Evolutionary conservation across 2,113 vertebrate genomes (phyloP), one percentile per base, ranked within the genome.

Genomic region (Pithys albifrons): DNA sequence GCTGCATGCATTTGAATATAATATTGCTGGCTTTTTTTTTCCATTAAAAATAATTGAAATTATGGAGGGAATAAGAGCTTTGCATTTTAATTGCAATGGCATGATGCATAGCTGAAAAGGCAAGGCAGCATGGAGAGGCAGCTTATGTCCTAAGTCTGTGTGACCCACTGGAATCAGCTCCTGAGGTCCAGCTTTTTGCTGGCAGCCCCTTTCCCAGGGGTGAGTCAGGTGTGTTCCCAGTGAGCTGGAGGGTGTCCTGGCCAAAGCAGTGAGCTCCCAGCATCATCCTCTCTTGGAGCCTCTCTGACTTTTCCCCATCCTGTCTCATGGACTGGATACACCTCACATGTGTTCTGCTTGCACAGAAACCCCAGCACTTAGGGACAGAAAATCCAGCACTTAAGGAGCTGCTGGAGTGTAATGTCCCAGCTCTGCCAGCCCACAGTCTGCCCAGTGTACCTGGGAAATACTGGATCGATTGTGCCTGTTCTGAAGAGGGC

Each of bases 41-140:
- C 78, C 28, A 83, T 92, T 86, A 75, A 90, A 95, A 86, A 48
- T 55, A 80, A 90, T 91, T 80, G 52, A 43, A 71, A 91, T 86
- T 59, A 35, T 23, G 17, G 35, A 95, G 41, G 52, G 70, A 94
- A 55, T 87, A 35, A 71, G 71, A 75, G 5, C 35, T 80, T 85
- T 43, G 57, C 70, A 82, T 86, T 94, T 85, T 69, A 72, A 69
- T 88, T 91, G 24, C 43, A 78, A 43, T 78, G 35, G 13, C 27
- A 9, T 55, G 59, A 31, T 64, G 20, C 1, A 19, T 25, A 85
- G 52, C 74, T 89, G 74, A 61, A 79, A 88, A 89, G 54, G 33
- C 78, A 48, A 59, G 74, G 57, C 39, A 78, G 31, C 3, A 0
- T 33, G 59, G n/a, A 65, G 25, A 24, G 46, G 14, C 22, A 66